These are phyloP conservation scores for Cricetomys ansorgei DNA, from an alignment of 2,113 vertebrate species.

Conservation along the genomic window DNA sequence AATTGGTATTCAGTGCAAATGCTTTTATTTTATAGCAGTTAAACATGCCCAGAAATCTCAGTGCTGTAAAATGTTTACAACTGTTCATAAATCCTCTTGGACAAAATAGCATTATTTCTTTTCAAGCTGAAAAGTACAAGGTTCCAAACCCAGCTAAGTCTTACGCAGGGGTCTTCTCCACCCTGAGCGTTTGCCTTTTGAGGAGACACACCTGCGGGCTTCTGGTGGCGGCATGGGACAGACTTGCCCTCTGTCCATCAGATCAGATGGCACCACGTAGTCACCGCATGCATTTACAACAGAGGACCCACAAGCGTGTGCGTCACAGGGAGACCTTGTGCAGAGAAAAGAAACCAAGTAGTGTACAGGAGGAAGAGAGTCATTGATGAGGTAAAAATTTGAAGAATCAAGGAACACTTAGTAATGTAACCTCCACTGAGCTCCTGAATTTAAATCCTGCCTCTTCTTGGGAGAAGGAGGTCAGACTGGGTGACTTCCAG, in stretches of 20 bases:
- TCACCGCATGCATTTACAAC: background rate
- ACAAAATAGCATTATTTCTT: conserved; percentile 25
- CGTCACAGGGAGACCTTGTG: background rate
- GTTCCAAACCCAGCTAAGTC: background rate
- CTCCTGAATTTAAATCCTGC: background rate
- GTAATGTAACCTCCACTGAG: background rate
- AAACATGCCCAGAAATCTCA: conserved; percentile 25
- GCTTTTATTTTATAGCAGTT: background rate
- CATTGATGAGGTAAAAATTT: background rate
- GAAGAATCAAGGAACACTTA: background rate
- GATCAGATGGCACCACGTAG: background rate
- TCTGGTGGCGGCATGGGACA: background rate
- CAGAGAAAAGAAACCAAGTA: background rate
- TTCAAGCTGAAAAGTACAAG: background rate
- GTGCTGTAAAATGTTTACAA: conserved; percentile 5
- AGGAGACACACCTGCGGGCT: background rate
- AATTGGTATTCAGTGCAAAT: conserved; percentile 48
- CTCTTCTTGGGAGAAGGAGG: background rate
- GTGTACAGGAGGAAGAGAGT: background rate
- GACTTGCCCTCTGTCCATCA: background rate
- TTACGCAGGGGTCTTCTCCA: background rate
- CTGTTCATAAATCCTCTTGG: background rate
- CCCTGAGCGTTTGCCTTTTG: background rate
- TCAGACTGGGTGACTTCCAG: background rate
- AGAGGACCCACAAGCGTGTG: background rate